Conservation (phyloP, 2,888 invertebrate species). For the Patella caerulea region DNA sequence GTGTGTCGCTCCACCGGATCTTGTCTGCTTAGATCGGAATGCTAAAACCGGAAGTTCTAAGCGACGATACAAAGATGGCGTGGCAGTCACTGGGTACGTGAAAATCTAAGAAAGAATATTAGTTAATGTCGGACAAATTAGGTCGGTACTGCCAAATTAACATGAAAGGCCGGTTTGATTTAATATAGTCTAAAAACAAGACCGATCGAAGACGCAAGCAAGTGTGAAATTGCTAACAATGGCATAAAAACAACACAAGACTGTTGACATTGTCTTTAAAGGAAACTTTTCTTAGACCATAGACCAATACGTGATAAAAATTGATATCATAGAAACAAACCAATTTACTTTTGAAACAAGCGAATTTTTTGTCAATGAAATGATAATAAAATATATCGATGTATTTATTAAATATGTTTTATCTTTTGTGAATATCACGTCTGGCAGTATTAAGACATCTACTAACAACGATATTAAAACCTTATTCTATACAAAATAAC, state of each 20-base stretch:
- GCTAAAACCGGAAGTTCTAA: constrained; percentile 13
- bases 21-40: constrained; percentile 8
- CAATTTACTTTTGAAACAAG: too few species aligned
- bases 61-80: constrained; percentile 10
- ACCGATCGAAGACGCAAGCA: not conserved
- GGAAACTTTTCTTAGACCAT: too few species aligned
- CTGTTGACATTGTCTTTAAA: not conserved
- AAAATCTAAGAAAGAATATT: constrained; percentile 3
- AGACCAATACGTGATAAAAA: not conserved
- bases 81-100: constrained; percentile 6
- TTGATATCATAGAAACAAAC: too few species aligned
- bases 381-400: too few species aligned
- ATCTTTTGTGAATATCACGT: too few species aligned
- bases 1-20: not conserved
- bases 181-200: not conserved
- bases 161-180: not conserved
- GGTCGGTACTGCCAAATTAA: not conserved
- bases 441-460: too few species aligned
- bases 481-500: too few species aligned
- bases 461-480: too few species aligned
- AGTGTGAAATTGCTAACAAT: constrained; percentile 6
- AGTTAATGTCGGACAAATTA: constrained; percentile 4
- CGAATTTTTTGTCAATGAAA: too few species aligned
- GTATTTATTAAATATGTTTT: too few species aligned
- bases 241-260: not conserved